Evolutionary conservation across 2,113 vertebrate species (phyloP).

Genomic region (Sclerurus mexicanus): DNA sequence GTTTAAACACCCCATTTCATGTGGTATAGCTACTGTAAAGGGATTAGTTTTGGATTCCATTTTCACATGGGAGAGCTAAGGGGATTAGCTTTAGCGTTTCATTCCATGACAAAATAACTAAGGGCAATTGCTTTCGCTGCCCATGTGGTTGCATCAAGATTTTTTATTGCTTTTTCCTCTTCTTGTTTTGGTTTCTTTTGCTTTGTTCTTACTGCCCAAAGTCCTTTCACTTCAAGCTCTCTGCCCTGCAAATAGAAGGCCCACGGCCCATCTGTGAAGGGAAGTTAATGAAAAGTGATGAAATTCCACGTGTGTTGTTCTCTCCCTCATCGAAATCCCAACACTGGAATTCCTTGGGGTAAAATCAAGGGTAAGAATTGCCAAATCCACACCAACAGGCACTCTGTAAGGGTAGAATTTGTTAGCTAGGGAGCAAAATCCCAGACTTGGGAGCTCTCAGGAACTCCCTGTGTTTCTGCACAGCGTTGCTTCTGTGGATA

Average conservation of each 20-base stretch:
- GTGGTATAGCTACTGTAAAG: constrained; percentile 57
- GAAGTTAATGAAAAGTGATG: background rate
- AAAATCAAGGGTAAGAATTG: background rate
- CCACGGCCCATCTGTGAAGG: background rate
- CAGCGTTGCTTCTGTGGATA: background rate
- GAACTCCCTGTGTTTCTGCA: background rate
- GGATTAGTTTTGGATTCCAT: constrained; percentile 67
- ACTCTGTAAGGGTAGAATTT: background rate
- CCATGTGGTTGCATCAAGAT: constrained; percentile 6
- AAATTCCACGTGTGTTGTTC: background rate
- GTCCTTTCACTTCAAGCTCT: background rate
- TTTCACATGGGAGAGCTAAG: constrained; percentile 59
- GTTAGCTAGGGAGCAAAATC: background rate
- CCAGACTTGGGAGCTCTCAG: background rate
- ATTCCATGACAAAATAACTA: constrained; percentile 55
- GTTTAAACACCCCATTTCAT: constrained; percentile 61
- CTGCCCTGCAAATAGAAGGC: background rate
- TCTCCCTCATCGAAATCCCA: background rate
- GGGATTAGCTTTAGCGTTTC: constrained; percentile 65
- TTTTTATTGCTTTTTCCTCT: background rate
- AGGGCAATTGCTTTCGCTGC: constrained; percentile 34
- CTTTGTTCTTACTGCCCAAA: background rate
- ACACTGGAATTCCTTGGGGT: background rate
- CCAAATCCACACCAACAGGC: background rate
- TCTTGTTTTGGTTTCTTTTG: background rate